Evolutionary conservation across 2,797 vertebrate genomes (phyloP), one percentile per base, ranked within the genome.

Genomic region (Sparidentex hasta): DNA sequence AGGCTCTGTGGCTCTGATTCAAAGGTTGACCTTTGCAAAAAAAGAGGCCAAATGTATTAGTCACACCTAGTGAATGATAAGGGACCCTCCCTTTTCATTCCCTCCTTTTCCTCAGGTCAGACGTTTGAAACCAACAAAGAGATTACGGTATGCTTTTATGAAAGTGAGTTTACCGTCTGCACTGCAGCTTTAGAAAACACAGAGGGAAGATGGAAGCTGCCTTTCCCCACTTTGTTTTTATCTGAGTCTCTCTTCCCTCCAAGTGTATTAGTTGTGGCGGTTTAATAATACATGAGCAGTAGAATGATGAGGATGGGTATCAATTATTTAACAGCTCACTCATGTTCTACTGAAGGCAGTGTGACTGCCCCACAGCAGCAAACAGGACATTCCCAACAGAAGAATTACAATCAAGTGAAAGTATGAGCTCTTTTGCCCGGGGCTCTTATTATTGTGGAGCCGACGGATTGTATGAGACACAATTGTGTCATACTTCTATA

Each of bases 281-380:
- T 57, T 94, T 82, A 94, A 95, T 95, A 94, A 93, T 93, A 63
- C 76, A 94, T 94, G 86, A 92, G 91, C 82, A 89, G 90, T 66
- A 88, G 87, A 90, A 93, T 88, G 89, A 94, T 91, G 91, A 91
- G 89, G 88, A 87, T 92, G 84, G 81, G 68, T 80, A 95, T 95
- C 62, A 95, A 95, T 95, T 95, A 95, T 95, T 95, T 80, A 94
- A 78, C 80, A 89, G 87, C 85, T 93, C 88, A 92, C 88, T 93
- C 89, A 79, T 92, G 90, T 92, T 92, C 78, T 83, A 65, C 74
- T 70, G 78, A 92, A 78, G 69, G 48, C 84, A 55, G 54, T 41
- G 57, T 73, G 79, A 87, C 74, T 79, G 66, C 72, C 70, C 71
- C 13, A 85, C 70, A 81, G 73, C 65, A 56, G 48, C 23, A 29